Conservation (phyloP, 2,888 invertebrate species). For the Drosophila leonis region DNA sequence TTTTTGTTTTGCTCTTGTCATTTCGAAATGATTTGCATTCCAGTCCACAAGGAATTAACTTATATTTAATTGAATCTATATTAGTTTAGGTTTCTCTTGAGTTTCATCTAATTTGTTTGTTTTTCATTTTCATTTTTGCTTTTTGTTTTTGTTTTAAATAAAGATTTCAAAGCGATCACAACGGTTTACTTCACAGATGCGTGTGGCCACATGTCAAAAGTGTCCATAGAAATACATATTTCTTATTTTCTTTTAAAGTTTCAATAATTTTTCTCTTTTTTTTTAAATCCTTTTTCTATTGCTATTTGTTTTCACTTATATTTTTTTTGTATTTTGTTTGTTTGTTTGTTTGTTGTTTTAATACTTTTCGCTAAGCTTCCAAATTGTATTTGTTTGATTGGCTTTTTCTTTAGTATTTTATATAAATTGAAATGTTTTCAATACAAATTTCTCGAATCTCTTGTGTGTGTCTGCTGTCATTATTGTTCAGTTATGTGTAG, state of each 20-base stretch:
- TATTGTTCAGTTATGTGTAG: constrained; percentile 56
- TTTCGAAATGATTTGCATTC: constrained; percentile 41
- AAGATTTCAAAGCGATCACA: constrained; percentile 80
- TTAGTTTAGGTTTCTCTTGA: constrained; percentile 37
- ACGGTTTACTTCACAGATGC: constrained; percentile 82
- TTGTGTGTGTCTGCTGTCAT: constrained; percentile 33
- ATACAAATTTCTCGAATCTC: constrained; percentile 54
- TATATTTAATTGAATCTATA: constrained; percentile 49
- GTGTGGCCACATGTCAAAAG: constrained; percentile 70
- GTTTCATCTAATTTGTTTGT: constrained; percentile 39
- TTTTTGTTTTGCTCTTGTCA: constrained; percentile 11
- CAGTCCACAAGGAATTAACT: constrained; percentile 39
- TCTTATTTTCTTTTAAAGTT: constrained; percentile 9
- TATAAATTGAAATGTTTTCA: constrained; percentile 45
- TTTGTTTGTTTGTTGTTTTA: constrained; percentile 22
- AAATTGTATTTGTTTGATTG: constrained; percentile 25
- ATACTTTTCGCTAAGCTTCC: constrained; percentile 14
- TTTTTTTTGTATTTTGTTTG: constrained; percentile 6
- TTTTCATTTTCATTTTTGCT: background rate
- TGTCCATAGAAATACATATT: constrained; percentile 66
- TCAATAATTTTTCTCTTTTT: constrained; percentile 8
- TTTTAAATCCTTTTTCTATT: constrained; percentile 12
- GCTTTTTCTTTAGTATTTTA: constrained; percentile 22
- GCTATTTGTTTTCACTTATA: constrained; percentile 20
- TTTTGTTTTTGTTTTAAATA: constrained; percentile 42